A percentile compares a stretch with the other conserved stretches of the same genome.
These are phyloP conservation scores for Plebejus anna DNA, from an alignment of 2,888 invertebrate genomes.

Conservation along the genomic window DNA sequence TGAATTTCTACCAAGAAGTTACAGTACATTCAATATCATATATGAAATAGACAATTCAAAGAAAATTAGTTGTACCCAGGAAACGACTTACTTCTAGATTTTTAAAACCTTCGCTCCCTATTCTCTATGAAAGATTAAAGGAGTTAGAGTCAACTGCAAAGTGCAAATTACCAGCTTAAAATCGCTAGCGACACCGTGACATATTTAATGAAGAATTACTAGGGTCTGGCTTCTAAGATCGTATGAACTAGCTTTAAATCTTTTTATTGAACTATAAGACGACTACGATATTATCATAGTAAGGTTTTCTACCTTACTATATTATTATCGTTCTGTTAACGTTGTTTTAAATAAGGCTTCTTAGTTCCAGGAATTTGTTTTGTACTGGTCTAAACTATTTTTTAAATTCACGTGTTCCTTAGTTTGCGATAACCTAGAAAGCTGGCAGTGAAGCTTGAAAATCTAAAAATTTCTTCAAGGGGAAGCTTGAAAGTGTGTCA, in stretches of 20 bases:
- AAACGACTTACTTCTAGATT: too few species aligned
- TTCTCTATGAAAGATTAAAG: not conserved
- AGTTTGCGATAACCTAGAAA: constrained; percentile 16
- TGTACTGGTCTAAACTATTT: too few species aligned
- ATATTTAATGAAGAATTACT: not conserved
- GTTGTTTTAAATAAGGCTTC: not conserved
- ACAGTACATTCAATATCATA: too few species aligned
- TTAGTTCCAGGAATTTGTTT: not conserved
- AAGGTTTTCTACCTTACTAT: not conserved
- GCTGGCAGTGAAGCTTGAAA: not conserved
- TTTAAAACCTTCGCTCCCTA: too few species aligned
- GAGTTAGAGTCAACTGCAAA: not conserved
- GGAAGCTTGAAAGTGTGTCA: constrained; percentile 38
- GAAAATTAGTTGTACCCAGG: not conserved
- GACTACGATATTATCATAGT: not conserved
- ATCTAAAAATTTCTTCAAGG: constrained; percentile 31
- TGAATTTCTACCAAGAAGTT: too few species aligned
- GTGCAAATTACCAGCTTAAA: not conserved
- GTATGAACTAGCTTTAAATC: not conserved
- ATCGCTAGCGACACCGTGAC: not conserved
- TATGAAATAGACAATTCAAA: not conserved
- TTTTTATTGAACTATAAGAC: not conserved
- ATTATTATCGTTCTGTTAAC: too few species aligned
- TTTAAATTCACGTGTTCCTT: not conserved
- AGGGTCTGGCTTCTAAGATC: not conserved